Conservation (phyloP, 2,113 vertebrate species). For the Thalassoma bifasciatum region DNA sequence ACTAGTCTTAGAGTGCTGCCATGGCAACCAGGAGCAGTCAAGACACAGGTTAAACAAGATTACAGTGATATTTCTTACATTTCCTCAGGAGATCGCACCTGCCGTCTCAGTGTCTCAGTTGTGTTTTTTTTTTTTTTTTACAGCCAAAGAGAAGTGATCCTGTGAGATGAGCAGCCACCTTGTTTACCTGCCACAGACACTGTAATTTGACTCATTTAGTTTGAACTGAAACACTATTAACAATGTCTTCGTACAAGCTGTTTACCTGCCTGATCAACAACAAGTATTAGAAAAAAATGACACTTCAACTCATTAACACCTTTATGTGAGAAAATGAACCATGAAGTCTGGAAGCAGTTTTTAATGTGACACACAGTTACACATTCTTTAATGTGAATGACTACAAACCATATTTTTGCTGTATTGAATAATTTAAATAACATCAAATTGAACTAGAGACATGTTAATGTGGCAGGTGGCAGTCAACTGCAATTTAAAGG, state of each 20-base stretch:
- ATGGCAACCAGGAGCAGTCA: slow-evolving; percentile 61
- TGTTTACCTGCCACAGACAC: slow-evolving; percentile 34
- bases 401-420: neutral
- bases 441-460: too few relatives aligned
- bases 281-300: slow-evolving; percentile 7
- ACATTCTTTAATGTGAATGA: neutral
- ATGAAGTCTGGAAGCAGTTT: neutral
- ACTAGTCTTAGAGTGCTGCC: slow-evolving; percentile 52
- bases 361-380: neutral
- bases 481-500: too few relatives aligned
- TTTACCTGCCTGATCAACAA: slow-evolving; percentile 10
- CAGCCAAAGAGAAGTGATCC: slow-evolving; percentile 28
- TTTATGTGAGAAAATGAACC: slow-evolving; percentile 19
- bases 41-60: slow-evolving; percentile 49
- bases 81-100: slow-evolving; percentile 4
- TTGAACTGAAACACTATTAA: slow-evolving; percentile 48
- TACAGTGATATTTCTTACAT: neutral
- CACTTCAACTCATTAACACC: slow-evolving; percentile 5
- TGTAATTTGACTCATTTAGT: slow-evolving; percentile 50
- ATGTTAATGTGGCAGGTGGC: too few relatives aligned
- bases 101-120: slow-evolving; percentile 18
- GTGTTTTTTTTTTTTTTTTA: neutral
- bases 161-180: slow-evolving; percentile 28
- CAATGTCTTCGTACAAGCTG: slow-evolving; percentile 25
- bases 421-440: neutral